A percentile compares a stretch with the other conserved stretches of the same genome.
Conservation (phyloP, 2,888 invertebrate genomes). For the Endomychus coccineus region DNA sequence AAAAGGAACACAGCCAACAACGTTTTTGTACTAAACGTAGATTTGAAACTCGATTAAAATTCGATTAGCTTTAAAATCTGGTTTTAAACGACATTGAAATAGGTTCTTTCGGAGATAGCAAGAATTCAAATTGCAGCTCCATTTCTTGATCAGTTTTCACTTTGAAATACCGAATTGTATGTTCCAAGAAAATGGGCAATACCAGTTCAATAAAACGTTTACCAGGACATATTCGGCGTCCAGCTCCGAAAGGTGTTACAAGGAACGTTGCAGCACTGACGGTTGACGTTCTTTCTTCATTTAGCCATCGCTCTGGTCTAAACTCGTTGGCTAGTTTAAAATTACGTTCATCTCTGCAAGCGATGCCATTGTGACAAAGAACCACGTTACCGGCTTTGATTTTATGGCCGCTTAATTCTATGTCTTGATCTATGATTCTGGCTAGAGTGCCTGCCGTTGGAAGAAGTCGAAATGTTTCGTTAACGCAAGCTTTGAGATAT, state of each 20-base stretch:
- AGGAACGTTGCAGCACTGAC: constrained; percentile 52
- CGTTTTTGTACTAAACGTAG: not conserved
- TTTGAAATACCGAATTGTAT: constrained; percentile 58
- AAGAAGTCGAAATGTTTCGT: constrained; percentile 64
- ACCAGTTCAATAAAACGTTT: constrained; percentile 77
- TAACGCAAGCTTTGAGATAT: constrained; percentile 70
- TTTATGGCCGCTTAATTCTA: constrained; percentile 61
- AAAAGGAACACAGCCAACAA: not conserved
- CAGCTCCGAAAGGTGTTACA: constrained; percentile 73
- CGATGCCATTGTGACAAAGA: constrained; percentile 75
- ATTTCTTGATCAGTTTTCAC: constrained; percentile 62
- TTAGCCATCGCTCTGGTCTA: constrained; percentile 72
- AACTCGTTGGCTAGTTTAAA: constrained; percentile 65
- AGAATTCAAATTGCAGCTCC: constrained; percentile 72
- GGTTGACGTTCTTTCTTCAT: constrained; percentile 38
- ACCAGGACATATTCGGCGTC: constrained; percentile 76
- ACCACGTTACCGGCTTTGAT: constrained; percentile 71
- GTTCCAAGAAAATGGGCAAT: constrained; percentile 64
- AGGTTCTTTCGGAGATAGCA: constrained; percentile 69
- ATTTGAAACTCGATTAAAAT: not conserved
- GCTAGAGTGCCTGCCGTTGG: constrained; percentile 78
- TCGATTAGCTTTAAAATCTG: not conserved
- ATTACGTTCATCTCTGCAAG: constrained; percentile 67
- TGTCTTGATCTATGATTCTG: constrained; percentile 64
- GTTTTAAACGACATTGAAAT: constrained; percentile 60